A percentile compares a stretch with the other conserved stretches of the same genome.
These are phyloP conservation scores for Hylaeus anthracinus DNA, from an alignment of 1,140 invertebrate genomes.

Conservation along the genomic window DNA sequence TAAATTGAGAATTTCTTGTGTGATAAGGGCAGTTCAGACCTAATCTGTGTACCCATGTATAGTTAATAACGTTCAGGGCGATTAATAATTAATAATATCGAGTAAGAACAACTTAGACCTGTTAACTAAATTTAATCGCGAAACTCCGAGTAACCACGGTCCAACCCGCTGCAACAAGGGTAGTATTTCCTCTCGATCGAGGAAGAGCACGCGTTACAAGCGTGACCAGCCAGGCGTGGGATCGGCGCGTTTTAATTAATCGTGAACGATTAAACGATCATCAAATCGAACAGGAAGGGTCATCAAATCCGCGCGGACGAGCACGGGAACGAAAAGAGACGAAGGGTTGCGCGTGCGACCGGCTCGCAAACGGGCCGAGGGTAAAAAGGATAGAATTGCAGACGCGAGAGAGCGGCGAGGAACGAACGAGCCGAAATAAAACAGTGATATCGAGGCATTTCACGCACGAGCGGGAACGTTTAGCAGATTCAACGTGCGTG, in stretches of 20 bases:
- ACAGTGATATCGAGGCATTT: conserved; percentile 82
- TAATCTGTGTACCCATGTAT: too few relatives aligned
- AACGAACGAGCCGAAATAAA: conserved; percentile 78
- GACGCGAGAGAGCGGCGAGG: conserved; percentile 61
- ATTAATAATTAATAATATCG: too few relatives aligned
- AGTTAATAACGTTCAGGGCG: too few relatives aligned
- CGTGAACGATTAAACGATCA: conserved; percentile 58
- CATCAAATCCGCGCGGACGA: conserved; percentile 63
- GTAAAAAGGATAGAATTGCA: conserved; percentile 69
- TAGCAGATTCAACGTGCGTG: conserved; percentile 79
- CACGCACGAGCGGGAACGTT: conserved; percentile 81
- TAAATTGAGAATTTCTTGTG: too few relatives aligned
- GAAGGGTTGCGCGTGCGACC: conserved; percentile 52
- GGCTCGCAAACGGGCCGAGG: conserved; percentile 47
- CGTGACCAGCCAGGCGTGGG: neutral
- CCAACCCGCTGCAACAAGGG: too few relatives aligned
- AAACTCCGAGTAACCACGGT: too few relatives aligned
- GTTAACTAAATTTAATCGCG: too few relatives aligned
- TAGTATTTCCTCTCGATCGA: neutral
- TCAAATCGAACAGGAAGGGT: conserved; percentile 61
- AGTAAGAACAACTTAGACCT: too few relatives aligned
- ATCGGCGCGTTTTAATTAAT: conserved; percentile 47
- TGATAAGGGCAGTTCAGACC: too few relatives aligned
- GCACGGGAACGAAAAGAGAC: conserved; percentile 45
- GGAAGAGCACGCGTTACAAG: neutral